Base-by-base conservation (phyloP, 1,140 invertebrate species). In the Hylyphantes graminicola region DNA sequence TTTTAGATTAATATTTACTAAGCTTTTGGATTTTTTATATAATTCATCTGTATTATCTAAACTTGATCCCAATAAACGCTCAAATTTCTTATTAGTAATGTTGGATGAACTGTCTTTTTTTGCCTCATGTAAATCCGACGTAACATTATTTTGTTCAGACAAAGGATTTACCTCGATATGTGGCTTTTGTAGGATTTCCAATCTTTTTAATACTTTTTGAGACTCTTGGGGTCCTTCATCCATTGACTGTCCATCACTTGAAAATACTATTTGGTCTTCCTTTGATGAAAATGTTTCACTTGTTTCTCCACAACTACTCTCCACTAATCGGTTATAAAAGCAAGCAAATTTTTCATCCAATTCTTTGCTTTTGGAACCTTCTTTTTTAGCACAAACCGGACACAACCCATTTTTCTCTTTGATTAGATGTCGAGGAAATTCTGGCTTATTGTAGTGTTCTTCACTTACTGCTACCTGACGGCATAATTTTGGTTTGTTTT, bases 281-380 rank as follows among this genome's bases (percentile, higher is more conserved):
- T 87, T 87, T 11, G 86, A 87, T 15, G 85, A 86, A 57, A 19
- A 80, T 59, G 75, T 73, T 8, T 87, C 87, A 35, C 86, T 87
- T 19, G 76, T 86, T 61, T 87, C 87, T 74, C 86, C 87, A 53
- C 78, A 77, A 57, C 87, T 87, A 17, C 79, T 87, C 57, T 87
- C 87, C 10, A 81, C 85, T 50, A 87, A 78, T 15, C 86, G 70
- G 21, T 87, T 87, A 55, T 87, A 87, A 73, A 87, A 87, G 53
- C 86, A 87, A 21, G 85, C 87, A 73, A 87, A 87, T 75, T 87
- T 87, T 57, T 87, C 85, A 70, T 87, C 86, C 76, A 87, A 15
- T 57, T 87, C 85, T 63, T 87, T 86, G 50, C 64, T 85, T 54
- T 87, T 87, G 48, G 84, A 86, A 10, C 63, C 59, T 57, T 86